These are phyloP conservation scores for Atractosteus spatula DNA, from an alignment of 2,113 vertebrate species.

Conservation along the genomic window DNA sequence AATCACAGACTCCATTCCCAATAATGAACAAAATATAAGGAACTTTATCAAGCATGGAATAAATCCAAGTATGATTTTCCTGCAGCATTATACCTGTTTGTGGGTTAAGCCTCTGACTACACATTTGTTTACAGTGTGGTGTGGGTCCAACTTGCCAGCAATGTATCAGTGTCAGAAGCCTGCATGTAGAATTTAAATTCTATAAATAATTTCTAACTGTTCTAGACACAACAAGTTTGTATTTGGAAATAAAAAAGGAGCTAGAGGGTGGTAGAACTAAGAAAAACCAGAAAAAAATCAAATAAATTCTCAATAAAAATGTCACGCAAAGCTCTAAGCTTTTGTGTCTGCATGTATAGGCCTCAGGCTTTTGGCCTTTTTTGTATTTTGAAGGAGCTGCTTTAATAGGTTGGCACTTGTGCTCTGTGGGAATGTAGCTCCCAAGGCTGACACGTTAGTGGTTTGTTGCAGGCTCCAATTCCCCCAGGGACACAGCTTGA, in stretches of 20 bases:
- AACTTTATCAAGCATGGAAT: neutral
- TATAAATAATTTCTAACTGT: neutral
- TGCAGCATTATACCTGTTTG: neutral
- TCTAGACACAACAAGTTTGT: neutral
- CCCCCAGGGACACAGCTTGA: slow-evolving; percentile 50
- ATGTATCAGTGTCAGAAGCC: neutral
- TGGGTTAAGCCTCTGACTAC: neutral
- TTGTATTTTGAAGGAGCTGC: slow-evolving; percentile 23
- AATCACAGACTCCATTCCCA: neutral
- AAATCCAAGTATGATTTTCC: neutral
- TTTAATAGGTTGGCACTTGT: slow-evolving; percentile 23
- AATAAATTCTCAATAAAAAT: slow-evolving; percentile 1
- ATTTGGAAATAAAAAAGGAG: neutral
- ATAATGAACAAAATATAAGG: neutral
- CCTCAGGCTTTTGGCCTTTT: neutral
- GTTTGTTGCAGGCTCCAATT: slow-evolving; percentile 45
- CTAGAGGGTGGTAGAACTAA: neutral
- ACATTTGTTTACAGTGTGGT: neutral
- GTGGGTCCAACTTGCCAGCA: neutral
- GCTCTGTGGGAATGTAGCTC: slow-evolving; percentile 37
- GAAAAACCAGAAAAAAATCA: neutral
- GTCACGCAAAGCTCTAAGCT: slow-evolving; percentile 4
- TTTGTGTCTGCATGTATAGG: neutral
- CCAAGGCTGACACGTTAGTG: slow-evolving; percentile 40
- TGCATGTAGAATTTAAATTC: neutral